phyloP scores from a whole-genome alignment of 1,140 invertebrate genomes.

The Hycleus cichorii region DNA sequence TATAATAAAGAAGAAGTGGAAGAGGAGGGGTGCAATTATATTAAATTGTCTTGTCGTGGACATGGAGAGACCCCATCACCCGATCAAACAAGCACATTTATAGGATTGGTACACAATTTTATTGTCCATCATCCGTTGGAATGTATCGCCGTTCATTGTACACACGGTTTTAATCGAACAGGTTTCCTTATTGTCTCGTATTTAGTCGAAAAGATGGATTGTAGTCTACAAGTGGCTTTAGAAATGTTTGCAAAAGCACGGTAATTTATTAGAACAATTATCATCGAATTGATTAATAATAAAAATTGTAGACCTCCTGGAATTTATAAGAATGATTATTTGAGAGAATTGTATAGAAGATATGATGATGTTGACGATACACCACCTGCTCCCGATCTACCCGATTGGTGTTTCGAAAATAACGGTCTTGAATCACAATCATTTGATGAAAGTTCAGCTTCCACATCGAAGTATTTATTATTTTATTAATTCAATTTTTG shows the following conservation, averaged over 20 bases:
- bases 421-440: slow-evolving; percentile 41
- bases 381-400: slow-evolving; percentile 63
- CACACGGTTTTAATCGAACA: slow-evolving; percentile 97
- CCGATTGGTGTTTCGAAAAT: slow-evolving; percentile 69
- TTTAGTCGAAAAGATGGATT: slow-evolving; percentile 55
- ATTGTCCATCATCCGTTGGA: slow-evolving; percentile 71
- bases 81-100: slow-evolving; percentile 74
- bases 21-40: slow-evolving; percentile 64
- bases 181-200: slow-evolving; percentile 91
- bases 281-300: background rate
- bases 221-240: slow-evolving; percentile 24
- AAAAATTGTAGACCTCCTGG: slow-evolving; percentile 54
- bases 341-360: slow-evolving; percentile 61
- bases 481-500: background rate
- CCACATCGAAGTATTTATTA: slow-evolving; percentile 1
- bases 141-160: slow-evolving; percentile 91
- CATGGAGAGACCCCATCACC: slow-evolving; percentile 70
- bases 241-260: slow-evolving; percentile 29
- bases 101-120: slow-evolving; percentile 70
- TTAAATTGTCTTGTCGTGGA: slow-evolving; percentile 82
- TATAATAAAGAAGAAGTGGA: slow-evolving; percentile 79
- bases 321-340: slow-evolving; percentile 73
- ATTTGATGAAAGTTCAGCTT: slow-evolving; percentile 2
- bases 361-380: slow-evolving; percentile 72
- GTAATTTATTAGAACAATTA: slow-evolving; percentile 10